Conservation (phyloP, 2,888 invertebrate genomes). For the Lasioglossum oenotherae region DNA sequence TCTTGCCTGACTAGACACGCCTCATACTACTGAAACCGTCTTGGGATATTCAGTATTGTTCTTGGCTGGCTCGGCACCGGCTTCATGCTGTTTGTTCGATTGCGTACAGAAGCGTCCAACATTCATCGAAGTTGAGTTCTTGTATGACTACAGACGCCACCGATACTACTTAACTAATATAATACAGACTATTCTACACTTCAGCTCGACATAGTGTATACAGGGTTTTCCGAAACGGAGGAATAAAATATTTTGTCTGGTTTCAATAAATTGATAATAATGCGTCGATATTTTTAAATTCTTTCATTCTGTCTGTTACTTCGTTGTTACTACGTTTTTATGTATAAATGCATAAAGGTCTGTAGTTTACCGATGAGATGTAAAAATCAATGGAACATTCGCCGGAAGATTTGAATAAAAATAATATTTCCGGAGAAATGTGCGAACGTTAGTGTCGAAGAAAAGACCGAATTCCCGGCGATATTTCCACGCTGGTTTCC, state of each 20-base stretch:
- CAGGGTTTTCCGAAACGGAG: neutral
- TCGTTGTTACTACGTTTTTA: too few species aligned
- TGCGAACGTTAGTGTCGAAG: neutral
- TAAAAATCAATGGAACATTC: neutral
- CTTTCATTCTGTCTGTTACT: too few species aligned
- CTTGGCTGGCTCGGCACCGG: neutral
- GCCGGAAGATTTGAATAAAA: neutral
- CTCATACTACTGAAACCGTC: neutral
- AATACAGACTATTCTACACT: neutral
- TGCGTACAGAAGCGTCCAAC: neutral
- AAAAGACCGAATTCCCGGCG: neutral
- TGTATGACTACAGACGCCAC: neutral
- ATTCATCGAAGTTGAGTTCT: neutral
- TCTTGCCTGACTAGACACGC: neutral
- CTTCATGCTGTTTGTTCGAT: conserved; percentile 4
- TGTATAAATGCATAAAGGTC: too few species aligned
- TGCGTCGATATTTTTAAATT: too few species aligned
- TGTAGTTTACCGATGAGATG: too few species aligned
- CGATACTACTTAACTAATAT: neutral
- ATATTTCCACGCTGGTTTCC: neutral
- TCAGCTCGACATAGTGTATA: neutral
- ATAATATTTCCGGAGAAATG: neutral
- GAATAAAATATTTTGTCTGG: too few species aligned
- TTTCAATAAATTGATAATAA: too few species aligned
- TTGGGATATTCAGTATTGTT: conserved; percentile 8